These are phyloP conservation scores for Pterois miles DNA, from an alignment of 2,797 vertebrate genomes.

Conservation along the genomic window DNA sequence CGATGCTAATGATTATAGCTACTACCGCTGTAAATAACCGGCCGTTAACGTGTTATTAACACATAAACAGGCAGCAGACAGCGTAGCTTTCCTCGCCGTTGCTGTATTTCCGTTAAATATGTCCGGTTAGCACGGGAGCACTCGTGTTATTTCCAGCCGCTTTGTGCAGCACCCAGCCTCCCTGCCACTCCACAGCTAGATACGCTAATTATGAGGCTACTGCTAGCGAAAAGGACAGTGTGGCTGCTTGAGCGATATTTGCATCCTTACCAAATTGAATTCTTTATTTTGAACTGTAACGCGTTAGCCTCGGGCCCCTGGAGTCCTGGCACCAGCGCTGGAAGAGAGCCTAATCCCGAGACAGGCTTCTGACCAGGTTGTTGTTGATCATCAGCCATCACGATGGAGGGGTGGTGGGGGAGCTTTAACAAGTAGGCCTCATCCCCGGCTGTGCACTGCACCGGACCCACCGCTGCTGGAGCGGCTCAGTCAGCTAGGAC, in stretches of 20 bases:
- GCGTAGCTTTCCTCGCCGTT: background rate
- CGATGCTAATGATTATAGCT: slow-evolving; percentile 55
- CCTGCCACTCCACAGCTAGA: slow-evolving; percentile 57
- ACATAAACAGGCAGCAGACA: background rate
- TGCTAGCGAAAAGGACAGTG: slow-evolving; percentile 68
- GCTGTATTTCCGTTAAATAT: background rate
- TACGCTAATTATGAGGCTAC: slow-evolving; percentile 75
- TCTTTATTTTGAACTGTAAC: slow-evolving; percentile 96
- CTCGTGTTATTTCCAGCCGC: slow-evolving; percentile 55
- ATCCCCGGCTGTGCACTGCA: slow-evolving; percentile 88
- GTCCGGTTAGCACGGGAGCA: background rate
- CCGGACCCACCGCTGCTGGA: slow-evolving; percentile 80
- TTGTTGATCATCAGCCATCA: slow-evolving; percentile 94
- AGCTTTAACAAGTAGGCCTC: slow-evolving; percentile 92
- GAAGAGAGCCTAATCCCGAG: slow-evolving; percentile 87
- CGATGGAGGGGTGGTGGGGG: slow-evolving; percentile 82
- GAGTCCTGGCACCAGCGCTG: slow-evolving; percentile 91
- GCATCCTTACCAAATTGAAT: slow-evolving; percentile 95
- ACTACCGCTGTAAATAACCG: slow-evolving; percentile 14
- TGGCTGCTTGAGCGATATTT: slow-evolving; percentile 21
- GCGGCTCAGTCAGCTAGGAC: slow-evolving; percentile 77
- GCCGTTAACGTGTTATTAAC: background rate
- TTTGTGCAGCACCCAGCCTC: slow-evolving; percentile 72
- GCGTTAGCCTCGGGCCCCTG: slow-evolving; percentile 93
- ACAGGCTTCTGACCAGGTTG: slow-evolving; percentile 87